Conservation (phyloP, 2,797 vertebrate genomes). For the Saxicola maurus region DNA sequence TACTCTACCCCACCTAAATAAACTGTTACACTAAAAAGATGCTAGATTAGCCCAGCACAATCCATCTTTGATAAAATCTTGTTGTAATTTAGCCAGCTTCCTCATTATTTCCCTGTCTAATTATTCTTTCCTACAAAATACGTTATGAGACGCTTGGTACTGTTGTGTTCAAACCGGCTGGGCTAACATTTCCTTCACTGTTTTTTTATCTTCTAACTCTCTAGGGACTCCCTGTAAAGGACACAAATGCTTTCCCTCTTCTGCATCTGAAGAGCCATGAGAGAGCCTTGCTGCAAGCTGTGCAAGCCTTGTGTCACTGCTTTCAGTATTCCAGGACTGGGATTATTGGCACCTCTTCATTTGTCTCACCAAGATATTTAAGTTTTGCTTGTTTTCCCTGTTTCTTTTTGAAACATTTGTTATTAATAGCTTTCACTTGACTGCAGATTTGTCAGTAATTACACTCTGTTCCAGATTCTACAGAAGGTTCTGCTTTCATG, state of each 20-base stretch:
- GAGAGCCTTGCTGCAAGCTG: not conserved
- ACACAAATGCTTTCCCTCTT: not conserved
- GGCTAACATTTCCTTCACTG: not conserved
- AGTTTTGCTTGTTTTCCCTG: not conserved
- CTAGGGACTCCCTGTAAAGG: not conserved
- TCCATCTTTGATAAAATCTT: conserved; percentile 42
- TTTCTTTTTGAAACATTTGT: not conserved
- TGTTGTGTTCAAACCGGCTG: not conserved
- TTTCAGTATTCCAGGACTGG: not conserved
- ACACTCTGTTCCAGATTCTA: conserved; percentile 19
- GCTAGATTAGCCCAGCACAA: conserved; percentile 33
- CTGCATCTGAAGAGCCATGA: not conserved
- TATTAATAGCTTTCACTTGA: conserved; percentile 27
- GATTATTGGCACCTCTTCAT: not conserved
- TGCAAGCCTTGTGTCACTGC: not conserved
- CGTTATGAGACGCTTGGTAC: not conserved
- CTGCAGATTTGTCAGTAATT: conserved; percentile 22
- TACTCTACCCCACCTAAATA: conserved; percentile 20
- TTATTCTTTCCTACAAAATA: conserved; percentile 23
- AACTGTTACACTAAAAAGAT: not conserved
- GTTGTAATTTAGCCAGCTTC: conserved; percentile 3
- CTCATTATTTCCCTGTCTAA: conserved; percentile 41
- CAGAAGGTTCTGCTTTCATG: conserved; percentile 40
- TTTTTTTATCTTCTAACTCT: not conserved
- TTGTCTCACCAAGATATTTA: not conserved